Percentiles rank a stretch among this genome's conserved stretches.
phyloP scores from a whole-genome alignment of 1,140 invertebrate genomes.

The Polypedilum vanderplanki region DNA sequence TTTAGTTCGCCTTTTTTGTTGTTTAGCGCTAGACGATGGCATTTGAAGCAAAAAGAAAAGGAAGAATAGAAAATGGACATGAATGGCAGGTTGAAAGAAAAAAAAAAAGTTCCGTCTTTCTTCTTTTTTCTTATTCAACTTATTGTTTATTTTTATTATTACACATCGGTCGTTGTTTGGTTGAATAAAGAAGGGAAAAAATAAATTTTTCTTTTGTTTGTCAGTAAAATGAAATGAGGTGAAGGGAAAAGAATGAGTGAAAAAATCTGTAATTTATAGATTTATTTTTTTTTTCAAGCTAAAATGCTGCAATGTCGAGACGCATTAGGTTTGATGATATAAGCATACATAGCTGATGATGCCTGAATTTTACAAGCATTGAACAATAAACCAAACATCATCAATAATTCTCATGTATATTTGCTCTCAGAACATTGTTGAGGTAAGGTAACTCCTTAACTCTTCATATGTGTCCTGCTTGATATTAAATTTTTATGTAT shows the following conservation, averaged over 20 bases:
- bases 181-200: not conserved
- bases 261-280: slow-evolving; percentile 20
- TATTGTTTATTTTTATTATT: too few species aligned
- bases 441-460: too few species aligned
- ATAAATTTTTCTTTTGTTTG: slow-evolving; percentile 19
- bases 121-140: not conserved
- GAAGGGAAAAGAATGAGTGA: not conserved
- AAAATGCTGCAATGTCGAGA: not conserved
- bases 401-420: not conserved
- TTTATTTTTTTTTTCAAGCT: not conserved
- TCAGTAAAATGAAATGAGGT: not conserved
- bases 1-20: not conserved
- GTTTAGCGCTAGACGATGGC: not conserved
- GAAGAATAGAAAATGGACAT: slow-evolving; percentile 4
- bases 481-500: too few species aligned
- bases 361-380: not conserved
- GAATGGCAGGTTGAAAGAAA: not conserved
- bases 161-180: not conserved
- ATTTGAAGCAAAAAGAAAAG: not conserved
- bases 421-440: too few species aligned
- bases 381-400: slow-evolving; percentile 3
- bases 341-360: not conserved
- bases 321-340: not conserved
- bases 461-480: too few species aligned
- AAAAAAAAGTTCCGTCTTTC: not conserved